Percentiles rank a stretch among this genome's conserved stretches.
Evolutionary conservation across 1,140 invertebrate genomes (phyloP).

Genomic region (Zaprionus ornatus): DNA sequence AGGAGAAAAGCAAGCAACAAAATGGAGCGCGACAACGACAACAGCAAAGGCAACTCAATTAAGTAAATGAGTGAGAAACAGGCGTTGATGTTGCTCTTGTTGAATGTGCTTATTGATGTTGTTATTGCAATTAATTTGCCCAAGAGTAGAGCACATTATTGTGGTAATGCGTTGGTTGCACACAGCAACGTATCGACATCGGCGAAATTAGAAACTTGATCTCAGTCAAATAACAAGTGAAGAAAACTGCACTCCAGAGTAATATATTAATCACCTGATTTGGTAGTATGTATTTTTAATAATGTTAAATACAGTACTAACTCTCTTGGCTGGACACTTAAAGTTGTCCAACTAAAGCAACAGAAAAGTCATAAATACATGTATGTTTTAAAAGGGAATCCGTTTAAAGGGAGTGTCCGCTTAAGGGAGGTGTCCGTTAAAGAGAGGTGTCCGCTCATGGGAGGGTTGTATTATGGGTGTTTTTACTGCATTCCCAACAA

Average conservation of each 20-base stretch:
- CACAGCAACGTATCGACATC: neutral
- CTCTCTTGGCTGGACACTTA: too few species aligned
- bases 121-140: slow-evolving; percentile 6
- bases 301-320: too few species aligned
- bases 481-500: too few species aligned
- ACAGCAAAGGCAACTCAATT: slow-evolving; percentile 63
- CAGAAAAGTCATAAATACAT: rapidly evolving
- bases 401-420: too few species aligned
- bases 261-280: too few species aligned
- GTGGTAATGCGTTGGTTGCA: neutral
- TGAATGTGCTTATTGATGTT: slow-evolving; percentile 18
- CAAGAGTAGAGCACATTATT: neutral
- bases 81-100: slow-evolving; percentile 47
- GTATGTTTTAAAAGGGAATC: too few species aligned
- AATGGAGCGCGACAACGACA: slow-evolving; percentile 49
- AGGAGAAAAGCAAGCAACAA: slow-evolving; percentile 47
- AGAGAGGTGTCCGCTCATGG: too few species aligned
- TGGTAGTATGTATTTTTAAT: too few species aligned
- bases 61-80: slow-evolving; percentile 70
- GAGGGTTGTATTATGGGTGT: too few species aligned
- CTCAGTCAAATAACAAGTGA: neutral
- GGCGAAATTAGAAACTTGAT: neutral
- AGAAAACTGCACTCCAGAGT: neutral
- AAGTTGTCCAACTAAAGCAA: too few species aligned
- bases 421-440: too few species aligned